Evolutionary conservation across 1,140 invertebrate species (phyloP).

Genomic region (Aphis craccivora): DNA sequence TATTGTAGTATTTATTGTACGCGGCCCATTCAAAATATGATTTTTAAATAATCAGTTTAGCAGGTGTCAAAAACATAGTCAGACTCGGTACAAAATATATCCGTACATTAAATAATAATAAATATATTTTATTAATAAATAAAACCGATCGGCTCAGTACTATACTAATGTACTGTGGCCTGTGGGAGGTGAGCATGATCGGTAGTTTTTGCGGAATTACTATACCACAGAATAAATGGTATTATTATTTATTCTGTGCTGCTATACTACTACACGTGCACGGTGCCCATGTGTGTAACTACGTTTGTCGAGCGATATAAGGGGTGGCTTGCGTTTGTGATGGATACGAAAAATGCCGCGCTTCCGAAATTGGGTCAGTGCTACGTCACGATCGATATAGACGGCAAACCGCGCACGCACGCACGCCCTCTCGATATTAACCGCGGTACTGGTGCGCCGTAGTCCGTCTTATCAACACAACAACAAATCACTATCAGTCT

Average conservation of each 20-base stretch:
- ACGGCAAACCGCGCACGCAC: neutral
- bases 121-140: neutral
- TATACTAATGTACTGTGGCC: neutral
- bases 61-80: no score
- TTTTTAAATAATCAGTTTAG: no score
- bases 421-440: neutral
- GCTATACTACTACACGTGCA: neutral
- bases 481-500: constrained; percentile 41
- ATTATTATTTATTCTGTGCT: no score
- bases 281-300: neutral
- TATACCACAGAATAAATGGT: neutral
- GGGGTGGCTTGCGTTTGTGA: neutral
- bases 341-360: constrained; percentile 11
- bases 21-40: no score
- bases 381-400: constrained; percentile 52
- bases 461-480: constrained; percentile 24
- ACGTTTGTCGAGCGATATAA: neutral
- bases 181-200: neutral
- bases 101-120: neutral
- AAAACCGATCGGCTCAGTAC: neutral
- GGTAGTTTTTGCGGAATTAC: neutral
- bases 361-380: constrained; percentile 26
- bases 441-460: neutral
- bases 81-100: no score
- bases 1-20: no score